Conservation (phyloP, 2,797 vertebrate genomes). For the Rhinoraja longicauda region DNA sequence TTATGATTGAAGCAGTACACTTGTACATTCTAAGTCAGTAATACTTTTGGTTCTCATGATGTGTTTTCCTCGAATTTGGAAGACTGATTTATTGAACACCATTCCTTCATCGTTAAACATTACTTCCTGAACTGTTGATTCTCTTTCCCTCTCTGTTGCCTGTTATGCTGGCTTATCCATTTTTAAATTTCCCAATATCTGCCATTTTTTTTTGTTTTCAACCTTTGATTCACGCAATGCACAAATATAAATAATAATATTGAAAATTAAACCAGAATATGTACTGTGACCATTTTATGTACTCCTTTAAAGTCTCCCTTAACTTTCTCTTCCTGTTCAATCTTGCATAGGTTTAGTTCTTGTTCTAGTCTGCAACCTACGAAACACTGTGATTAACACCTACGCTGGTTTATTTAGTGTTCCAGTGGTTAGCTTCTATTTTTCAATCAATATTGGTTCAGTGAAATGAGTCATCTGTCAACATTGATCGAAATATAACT, state of each 20-base stretch:
- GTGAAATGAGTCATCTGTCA: background rate
- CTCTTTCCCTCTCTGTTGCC: too few relatives aligned
- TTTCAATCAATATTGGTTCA: background rate
- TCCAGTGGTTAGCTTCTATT: conserved; percentile 18
- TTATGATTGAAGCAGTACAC: too few relatives aligned
- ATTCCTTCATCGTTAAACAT: too few relatives aligned
- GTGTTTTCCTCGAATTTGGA: too few relatives aligned
- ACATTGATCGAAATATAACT: background rate
- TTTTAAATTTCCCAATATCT: too few relatives aligned
- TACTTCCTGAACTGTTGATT: too few relatives aligned
- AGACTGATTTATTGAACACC: too few relatives aligned
- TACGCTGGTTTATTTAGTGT: background rate
- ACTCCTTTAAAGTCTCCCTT: background rate
- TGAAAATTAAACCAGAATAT: background rate
- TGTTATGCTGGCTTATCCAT: too few relatives aligned
- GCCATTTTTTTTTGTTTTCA: too few relatives aligned
- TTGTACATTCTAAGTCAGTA: too few relatives aligned
- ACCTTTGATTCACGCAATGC: background rate
- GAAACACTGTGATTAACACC: conserved; percentile 13
- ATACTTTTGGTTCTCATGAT: too few relatives aligned
- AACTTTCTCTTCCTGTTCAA: background rate
- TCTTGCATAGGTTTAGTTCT: conserved; percentile 1
- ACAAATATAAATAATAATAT: background rate
- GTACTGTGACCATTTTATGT: background rate
- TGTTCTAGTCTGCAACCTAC: conserved; percentile 7